These are phyloP conservation scores for Zygothrica quintamaculata DNA, from an alignment of 2,888 invertebrate species.

Conservation along the genomic window DNA sequence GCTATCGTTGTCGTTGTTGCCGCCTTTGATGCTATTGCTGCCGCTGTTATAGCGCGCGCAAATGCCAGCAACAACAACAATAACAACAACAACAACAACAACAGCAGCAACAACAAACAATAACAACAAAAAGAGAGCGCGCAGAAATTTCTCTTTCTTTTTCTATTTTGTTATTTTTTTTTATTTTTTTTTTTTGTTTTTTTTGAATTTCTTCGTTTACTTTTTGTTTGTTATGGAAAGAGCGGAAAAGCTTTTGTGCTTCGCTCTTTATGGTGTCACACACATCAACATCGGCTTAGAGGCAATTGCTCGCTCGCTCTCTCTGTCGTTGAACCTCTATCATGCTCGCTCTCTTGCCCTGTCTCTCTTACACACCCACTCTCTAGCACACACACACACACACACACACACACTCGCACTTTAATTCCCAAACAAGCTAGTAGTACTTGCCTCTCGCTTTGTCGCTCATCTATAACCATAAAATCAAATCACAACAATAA, in stretches of 20 bases:
- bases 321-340: not conserved
- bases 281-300: conserved; percentile 3
- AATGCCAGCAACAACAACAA: conserved; percentile 42
- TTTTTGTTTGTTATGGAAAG: conserved; percentile 23
- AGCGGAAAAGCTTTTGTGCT: conserved; percentile 33
- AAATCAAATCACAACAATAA: conserved; percentile 78
- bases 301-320: not conserved
- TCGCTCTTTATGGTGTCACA: not conserved
- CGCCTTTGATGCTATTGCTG: conserved; percentile 20
- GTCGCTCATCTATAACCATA: conserved; percentile 70
- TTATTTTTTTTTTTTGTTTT: too few relatives aligned
- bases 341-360: not conserved
- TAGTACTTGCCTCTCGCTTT: conserved; percentile 1
- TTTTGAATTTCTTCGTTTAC: too few relatives aligned
- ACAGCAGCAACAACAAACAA: conserved; percentile 45
- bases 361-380: not conserved
- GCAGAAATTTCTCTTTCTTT: conserved; percentile 5
- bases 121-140: conserved; percentile 48
- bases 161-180: conserved; percentile 28
- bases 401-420: not conserved
- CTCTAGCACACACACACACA: too few relatives aligned
- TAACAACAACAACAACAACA: conserved; percentile 20
- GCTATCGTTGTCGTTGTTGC: too few relatives aligned
- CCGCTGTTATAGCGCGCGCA: conserved; percentile 63
- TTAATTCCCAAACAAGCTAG: too few relatives aligned